These are phyloP conservation scores for Panagrolaimus sp. DNA, from an alignment of 1,140 invertebrate species.

Conservation along the genomic window DNA sequence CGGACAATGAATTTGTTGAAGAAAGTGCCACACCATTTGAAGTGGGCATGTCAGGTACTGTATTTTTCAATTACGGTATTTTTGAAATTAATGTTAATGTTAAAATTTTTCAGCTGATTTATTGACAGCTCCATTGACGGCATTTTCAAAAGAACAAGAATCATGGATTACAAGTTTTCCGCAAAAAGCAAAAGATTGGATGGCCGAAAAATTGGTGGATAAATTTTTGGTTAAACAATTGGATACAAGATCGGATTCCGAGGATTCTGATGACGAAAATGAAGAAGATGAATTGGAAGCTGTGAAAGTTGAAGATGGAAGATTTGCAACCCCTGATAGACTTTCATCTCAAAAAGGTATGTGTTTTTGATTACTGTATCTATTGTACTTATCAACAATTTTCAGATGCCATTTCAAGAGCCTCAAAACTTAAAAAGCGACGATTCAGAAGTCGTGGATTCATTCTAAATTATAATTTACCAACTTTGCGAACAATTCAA, in stretches of 20 bases:
- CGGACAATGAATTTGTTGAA: conserved; percentile 39
- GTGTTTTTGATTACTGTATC: neutral
- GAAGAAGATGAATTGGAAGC: conserved; percentile 24
- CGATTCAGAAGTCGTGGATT: neutral
- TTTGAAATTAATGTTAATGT: too few species aligned
- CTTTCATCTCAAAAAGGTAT: too few species aligned
- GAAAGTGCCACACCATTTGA: conserved; percentile 52
- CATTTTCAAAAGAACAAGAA: conserved; percentile 24
- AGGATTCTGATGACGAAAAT: conserved; percentile 25
- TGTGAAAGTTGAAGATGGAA: neutral
- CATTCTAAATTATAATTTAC: conserved; percentile 27
- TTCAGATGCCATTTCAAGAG: neutral
- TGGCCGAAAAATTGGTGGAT: conserved; percentile 43
- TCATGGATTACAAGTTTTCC: conserved; percentile 30
- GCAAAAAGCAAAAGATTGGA: conserved; percentile 46
- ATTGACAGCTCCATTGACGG: conserved; percentile 48
- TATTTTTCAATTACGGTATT: neutral
- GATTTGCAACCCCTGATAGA: too few species aligned
- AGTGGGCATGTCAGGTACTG: conserved; percentile 48
- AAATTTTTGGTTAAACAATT: conserved; percentile 37
- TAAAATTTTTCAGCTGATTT: conserved; percentile 31
- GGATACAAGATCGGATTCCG: conserved; percentile 29
- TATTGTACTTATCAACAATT: neutral
- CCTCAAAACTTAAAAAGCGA: neutral
- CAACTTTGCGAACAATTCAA: conserved; percentile 44